phyloP scores from a whole-genome alignment of 1,140 invertebrate species.

The Harpegnathos saltator region DNA sequence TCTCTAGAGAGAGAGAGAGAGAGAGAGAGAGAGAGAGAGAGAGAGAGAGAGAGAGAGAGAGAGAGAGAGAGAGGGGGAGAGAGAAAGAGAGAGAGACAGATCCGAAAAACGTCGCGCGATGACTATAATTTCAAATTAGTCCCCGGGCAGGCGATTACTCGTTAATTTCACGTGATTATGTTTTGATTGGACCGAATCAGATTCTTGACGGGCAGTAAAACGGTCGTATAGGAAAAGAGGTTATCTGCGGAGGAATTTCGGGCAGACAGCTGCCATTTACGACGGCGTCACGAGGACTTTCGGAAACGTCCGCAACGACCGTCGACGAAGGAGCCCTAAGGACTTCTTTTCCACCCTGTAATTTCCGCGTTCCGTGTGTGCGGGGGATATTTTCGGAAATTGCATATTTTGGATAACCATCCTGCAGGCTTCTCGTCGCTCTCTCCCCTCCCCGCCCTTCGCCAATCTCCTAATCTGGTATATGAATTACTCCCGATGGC shows the following conservation, averaged over 20 bases:
- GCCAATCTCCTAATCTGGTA: constrained; percentile 4
- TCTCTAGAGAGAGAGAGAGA: too few species aligned
- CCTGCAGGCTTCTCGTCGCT: constrained; percentile 67
- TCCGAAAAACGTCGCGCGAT: constrained; percentile 38
- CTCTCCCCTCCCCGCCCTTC: too few species aligned
- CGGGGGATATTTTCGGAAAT: constrained; percentile 81
- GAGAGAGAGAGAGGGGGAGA: not conserved
- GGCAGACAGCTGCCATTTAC: constrained; percentile 74
- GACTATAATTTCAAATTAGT: constrained; percentile 71
- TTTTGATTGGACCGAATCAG: constrained; percentile 53
- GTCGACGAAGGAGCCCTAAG: constrained; percentile 43
- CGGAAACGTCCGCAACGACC: constrained; percentile 61
- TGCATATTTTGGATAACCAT: constrained; percentile 75
- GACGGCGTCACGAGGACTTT: constrained; percentile 70
- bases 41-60: too few species aligned
- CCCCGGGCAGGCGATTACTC: constrained; percentile 50
- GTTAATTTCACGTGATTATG: constrained; percentile 64
- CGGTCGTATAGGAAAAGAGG: constrained; percentile 41
- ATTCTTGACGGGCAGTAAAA: constrained; percentile 48
- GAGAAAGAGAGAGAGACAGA: not conserved
- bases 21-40: too few species aligned
- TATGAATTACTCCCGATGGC: constrained; percentile 63
- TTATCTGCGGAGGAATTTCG: constrained; percentile 64
- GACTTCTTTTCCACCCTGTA: constrained; percentile 77
- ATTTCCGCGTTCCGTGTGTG: constrained; percentile 79